Evolutionary conservation across 1,140 invertebrate genomes (phyloP).

Genomic region (Halictus rubicundus): DNA sequence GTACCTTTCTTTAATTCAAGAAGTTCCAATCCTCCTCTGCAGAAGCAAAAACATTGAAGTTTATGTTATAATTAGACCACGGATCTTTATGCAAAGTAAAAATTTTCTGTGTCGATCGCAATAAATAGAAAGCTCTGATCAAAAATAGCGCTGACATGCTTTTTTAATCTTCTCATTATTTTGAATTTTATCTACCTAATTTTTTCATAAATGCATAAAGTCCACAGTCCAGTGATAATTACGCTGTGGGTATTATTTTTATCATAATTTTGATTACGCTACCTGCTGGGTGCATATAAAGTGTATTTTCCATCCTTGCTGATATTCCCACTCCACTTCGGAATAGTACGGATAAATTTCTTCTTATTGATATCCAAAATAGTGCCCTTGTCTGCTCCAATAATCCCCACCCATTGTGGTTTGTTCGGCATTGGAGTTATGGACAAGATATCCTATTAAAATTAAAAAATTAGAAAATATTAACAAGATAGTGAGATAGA

Average conservation of each 20-base stretch:
- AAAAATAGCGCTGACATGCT: too few relatives aligned
- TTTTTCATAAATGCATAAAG: too few relatives aligned
- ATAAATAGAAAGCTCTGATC: too few relatives aligned
- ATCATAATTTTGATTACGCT: constrained; percentile 10
- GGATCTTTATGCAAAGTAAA: too few relatives aligned
- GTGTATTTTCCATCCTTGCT: constrained; percentile 95
- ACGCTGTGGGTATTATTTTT: not conserved
- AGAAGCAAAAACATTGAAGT: constrained; percentile 45
- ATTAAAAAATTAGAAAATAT: constrained; percentile 4
- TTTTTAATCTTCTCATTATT: too few relatives aligned
- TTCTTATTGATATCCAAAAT: constrained; percentile 91
- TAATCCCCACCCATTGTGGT: constrained; percentile 90
- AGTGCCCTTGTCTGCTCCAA: constrained; percentile 94
- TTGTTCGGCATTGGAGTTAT: constrained; percentile 91
- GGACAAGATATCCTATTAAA: constrained; percentile 83
- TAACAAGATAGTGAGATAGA: not conserved
- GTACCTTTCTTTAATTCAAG: constrained; percentile 92
- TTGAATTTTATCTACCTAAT: too few relatives aligned
- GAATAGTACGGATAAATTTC: constrained; percentile 87
- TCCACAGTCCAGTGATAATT: too few relatives aligned
- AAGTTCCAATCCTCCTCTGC: constrained; percentile 94
- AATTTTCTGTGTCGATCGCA: too few relatives aligned
- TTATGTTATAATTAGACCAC: constrained; percentile 10
- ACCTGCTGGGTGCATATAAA: constrained; percentile 92
- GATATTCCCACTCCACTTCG: constrained; percentile 91